Base-by-base conservation (phyloP, 2,888 invertebrate genomes). In the Trissolcus japonicus region DNA sequence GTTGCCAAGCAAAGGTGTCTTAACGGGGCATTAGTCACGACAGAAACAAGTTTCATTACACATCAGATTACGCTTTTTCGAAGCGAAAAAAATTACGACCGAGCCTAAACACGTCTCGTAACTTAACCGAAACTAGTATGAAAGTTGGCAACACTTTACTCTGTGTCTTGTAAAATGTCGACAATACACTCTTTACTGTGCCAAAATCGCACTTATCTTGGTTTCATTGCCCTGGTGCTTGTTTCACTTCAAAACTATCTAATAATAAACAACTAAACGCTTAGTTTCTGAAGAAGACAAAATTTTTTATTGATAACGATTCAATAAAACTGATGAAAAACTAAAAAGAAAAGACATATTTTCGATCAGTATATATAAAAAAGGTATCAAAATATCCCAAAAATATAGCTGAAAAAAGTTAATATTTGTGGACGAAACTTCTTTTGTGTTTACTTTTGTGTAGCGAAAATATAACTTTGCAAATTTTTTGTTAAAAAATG, bases 161-260 rank as follows among this genome's bases (percentile, higher is more conserved):
- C 25, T 50, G 51, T 57, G 29, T 59, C 65, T 72, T 65, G 59
- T 57, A 54, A 72, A 65, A 72, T 53, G 25, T 13, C 59, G 51
- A 29, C 19, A 51, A 63, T 57, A 69, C 40, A 62, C 48, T 41
- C n/a, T 59, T 62, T 43, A 43, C 51, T 19, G 63, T 66, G 60
- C 73, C 73, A 66, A 73, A 73, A 66, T 73, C 55, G 66, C 73
- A 73, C 73, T 73, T 66, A 73, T 40, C 62, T 66, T 60, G 60
- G 65, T 66, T 65, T 60, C 65, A 53, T 16, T 50, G 60, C 55
- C 55, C 54, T 14, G 53, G 21, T 14, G 16, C 14, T 53, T 40
- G 41, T 6, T 17, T 13, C 46, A 25, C 43, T 6, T 6, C n/a
- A 14, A 46, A 69, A 67, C 29, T 69, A 43, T 56, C 43, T 14